Evolutionary conservation across 1,140 invertebrate species (phyloP).

Genomic region (Drosophila kikkawai): DNA sequence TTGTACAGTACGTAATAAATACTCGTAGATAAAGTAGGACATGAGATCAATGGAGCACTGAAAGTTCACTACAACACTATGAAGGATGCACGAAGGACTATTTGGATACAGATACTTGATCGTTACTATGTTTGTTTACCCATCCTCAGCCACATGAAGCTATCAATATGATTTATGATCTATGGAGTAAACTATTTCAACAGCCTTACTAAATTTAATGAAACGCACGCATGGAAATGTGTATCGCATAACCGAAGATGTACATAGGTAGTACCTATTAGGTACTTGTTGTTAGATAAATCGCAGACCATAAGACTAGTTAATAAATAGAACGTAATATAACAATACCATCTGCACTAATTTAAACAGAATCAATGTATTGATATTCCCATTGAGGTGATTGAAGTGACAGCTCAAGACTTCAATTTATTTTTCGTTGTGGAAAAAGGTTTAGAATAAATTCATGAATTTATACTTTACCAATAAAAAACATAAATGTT

Average conservation of each 20-base stretch:
- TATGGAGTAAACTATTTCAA: slow-evolving; percentile 46
- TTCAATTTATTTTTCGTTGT: slow-evolving; percentile 24
- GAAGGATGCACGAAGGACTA: slow-evolving; percentile 30
- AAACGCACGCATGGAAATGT: slow-evolving; percentile 47
- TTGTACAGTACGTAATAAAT: slow-evolving; percentile 40
- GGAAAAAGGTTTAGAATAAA: slow-evolving; percentile 11
- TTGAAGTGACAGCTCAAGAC: slow-evolving; percentile 11
- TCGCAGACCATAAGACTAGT: slow-evolving; percentile 54
- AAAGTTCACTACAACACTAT: slow-evolving; percentile 31
- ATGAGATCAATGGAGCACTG: slow-evolving; percentile 32
- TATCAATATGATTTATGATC: slow-evolving; percentile 26
- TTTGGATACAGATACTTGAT: slow-evolving; percentile 31
- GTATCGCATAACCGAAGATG: slow-evolving; percentile 15
- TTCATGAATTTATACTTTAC: slow-evolving; percentile 26
- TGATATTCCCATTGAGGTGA: slow-evolving; percentile 5
- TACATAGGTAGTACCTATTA: slow-evolving; percentile 7
- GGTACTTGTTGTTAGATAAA: slow-evolving; percentile 49
- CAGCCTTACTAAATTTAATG: slow-evolving; percentile 71
- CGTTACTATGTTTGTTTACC: slow-evolving; percentile 26
- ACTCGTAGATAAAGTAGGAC: slow-evolving; percentile 31
- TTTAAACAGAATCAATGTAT: slow-evolving; percentile 31
- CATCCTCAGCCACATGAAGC: slow-evolving; percentile 18
- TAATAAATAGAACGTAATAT: slow-evolving; percentile 23
- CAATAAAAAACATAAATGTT: slow-evolving; percentile 27
- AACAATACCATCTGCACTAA: slow-evolving; percentile 30